Evolutionary conservation across 2,888 invertebrate species (phyloP).

Genomic region (Trissonchulus sp.): DNA sequence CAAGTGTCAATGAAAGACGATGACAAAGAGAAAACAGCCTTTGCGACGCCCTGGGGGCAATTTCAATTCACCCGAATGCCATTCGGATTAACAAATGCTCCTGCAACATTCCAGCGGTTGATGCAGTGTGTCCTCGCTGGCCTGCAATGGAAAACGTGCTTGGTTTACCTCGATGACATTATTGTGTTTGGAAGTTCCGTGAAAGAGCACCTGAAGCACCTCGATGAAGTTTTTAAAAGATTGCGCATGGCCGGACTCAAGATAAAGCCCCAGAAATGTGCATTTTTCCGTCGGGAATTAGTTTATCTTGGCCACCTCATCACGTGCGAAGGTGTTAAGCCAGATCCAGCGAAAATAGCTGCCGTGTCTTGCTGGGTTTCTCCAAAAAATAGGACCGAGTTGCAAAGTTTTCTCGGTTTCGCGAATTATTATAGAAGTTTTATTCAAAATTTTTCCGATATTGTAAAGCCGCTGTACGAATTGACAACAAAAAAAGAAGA

Average conservation of each 20-base stretch:
- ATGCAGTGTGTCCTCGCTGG: no score
- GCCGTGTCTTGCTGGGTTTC: no score
- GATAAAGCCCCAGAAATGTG: conserved; percentile 13
- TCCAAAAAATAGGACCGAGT: no score
- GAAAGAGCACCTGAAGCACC: not conserved
- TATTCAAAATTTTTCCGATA: no score
- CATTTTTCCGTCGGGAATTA: not conserved
- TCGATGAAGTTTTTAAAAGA: not conserved
- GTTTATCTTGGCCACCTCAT: conserved; percentile 12
- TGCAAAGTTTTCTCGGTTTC: no score
- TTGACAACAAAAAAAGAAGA: no score
- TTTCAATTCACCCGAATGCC: conserved; percentile 20
- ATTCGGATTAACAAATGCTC: no score
- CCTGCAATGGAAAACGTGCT: no score
- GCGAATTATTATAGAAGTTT: no score
- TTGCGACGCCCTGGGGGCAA: conserved; percentile 31
- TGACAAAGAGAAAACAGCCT: conserved; percentile 36
- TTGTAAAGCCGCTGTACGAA: no score
- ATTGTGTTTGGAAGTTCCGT: not conserved
- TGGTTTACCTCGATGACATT: no score
- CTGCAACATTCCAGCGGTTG: no score
- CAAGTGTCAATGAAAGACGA: conserved; percentile 33
- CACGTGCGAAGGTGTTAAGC: conserved; percentile 3
- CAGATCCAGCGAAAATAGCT: conserved; percentile 8
- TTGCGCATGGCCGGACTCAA: conserved; percentile 1